phyloP scores from a whole-genome alignment of 1,140 invertebrate genomes.

The Cydia fagiglandana region DNA sequence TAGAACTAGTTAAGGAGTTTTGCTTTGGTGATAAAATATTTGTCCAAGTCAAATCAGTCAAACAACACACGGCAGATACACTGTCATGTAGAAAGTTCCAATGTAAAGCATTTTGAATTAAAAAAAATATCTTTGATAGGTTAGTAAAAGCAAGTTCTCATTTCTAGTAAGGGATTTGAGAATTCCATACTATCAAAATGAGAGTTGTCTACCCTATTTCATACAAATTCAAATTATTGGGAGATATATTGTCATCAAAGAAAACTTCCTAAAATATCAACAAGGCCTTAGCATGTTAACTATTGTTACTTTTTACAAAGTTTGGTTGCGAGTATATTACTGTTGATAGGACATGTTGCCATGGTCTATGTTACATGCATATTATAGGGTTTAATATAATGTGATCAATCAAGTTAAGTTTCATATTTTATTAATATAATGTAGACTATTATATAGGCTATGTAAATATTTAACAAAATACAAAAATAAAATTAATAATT shows the following conservation, averaged over 20 bases:
- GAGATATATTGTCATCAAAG: slow-evolving; percentile 1
- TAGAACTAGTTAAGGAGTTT: slow-evolving; percentile 12
- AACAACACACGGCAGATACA: not conserved
- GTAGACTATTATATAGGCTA: slow-evolving; percentile 64
- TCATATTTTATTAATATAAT: slow-evolving; percentile 72
- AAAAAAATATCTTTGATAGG: not conserved
- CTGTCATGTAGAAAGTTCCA: too few species aligned
- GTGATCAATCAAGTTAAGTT: slow-evolving; percentile 73
- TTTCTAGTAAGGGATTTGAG: too few species aligned
- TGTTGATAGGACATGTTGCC: slow-evolving; percentile 48
- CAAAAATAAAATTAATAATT: slow-evolving; percentile 77
- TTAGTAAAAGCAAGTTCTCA: too few species aligned
- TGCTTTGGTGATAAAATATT: slow-evolving; percentile 2
- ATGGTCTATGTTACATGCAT: slow-evolving; percentile 42
- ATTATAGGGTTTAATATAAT: slow-evolving; percentile 62
- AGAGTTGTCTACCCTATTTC: too few species aligned
- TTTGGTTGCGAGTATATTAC: slow-evolving; percentile 58
- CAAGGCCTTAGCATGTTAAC: slow-evolving; percentile 59
- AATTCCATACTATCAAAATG: too few species aligned
- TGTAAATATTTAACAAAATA: slow-evolving; percentile 76
- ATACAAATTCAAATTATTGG: not conserved
- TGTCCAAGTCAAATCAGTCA: not conserved
- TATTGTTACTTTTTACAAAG: slow-evolving; percentile 51
- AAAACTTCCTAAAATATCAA: slow-evolving; percentile 37
- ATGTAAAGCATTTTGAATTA: not conserved